Base-by-base conservation (phyloP, 2,797 vertebrate genomes). In the Ambastaia sidthimunki region DNA sequence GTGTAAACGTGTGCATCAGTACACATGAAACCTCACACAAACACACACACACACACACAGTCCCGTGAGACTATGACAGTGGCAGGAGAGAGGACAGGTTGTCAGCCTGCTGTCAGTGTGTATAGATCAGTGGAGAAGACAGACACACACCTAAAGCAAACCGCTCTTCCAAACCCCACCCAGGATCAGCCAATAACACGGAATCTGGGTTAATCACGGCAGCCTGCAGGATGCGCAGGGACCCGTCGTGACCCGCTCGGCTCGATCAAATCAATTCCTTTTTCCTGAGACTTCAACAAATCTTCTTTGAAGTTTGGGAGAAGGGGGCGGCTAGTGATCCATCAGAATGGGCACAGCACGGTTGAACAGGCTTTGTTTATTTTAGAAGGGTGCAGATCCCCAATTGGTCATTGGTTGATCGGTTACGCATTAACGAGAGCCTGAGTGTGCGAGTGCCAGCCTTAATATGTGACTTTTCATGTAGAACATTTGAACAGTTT, bases 231-330 rank as follows among this genome's bases (percentile, higher is more conserved):
- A 62, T 16, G 54, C 34, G 23, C 52, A 12, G 60, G 66, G 89
- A 92, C 90, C 91, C 87, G 84, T 82, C 81, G 82, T 80, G 87
- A 86, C 87, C 89, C 85, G 70, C 81, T 78, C 87, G 78, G 74
- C 84, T 74, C 62, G 71, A 82, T 74, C 62, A 55, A 86, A 93
- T 92, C 92, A 87, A 92, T 92, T 91, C 83, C 88, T 91, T 90
- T 59, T 88, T 86, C 87, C 89, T 85, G 86, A 89, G 89, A 89
- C 88, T 85, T 60, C 82, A 88, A 90, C 84, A 82, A 81, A 87
- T 89, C 87, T 70, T 86, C 90, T 92, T 90, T 91, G 90, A 91
- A 90, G 87, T 83, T 87, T 80, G 63, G 70, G 71, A 82, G 85
- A 81, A 16, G 55, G 86, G 87, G 59, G 47, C 1, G 63, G 71